These are phyloP conservation scores for Stichopus horrens DNA, from an alignment of 53 echinoderm and acorn worm species.

Conservation along the genomic window DNA sequence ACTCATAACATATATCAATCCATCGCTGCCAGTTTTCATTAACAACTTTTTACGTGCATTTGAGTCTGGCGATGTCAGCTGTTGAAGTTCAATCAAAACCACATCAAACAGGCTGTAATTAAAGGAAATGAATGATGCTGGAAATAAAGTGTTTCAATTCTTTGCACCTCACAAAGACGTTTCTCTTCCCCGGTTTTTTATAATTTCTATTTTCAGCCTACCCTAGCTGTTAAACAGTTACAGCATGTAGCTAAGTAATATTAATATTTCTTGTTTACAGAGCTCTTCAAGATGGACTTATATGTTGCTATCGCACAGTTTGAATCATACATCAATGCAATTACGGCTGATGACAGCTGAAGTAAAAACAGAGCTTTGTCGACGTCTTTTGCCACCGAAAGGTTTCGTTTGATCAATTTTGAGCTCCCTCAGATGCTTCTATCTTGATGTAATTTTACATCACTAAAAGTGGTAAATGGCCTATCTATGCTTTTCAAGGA, in stretches of 20 bases:
- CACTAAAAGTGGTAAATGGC: too few species aligned
- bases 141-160: not conserved
- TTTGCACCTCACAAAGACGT: not conserved
- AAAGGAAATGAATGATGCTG: constrained; percentile 18
- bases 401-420: too few species aligned
- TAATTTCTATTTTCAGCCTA: not conserved
- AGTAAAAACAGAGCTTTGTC: too few species aligned
- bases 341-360: too few species aligned
- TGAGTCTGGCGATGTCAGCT: not conserved
- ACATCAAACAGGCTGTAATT: not conserved
- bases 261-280: constrained; percentile 29
- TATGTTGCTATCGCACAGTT: not conserved
- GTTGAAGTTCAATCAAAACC: not conserved
- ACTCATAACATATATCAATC: not conserved
- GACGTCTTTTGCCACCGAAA: too few species aligned
- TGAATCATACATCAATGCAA: not conserved
- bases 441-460: too few species aligned
- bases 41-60: constrained; percentile 10
- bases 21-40: constrained; percentile 21
- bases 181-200: not conserved
- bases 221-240: constrained; percentile 13
- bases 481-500: too few species aligned
- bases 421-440: too few species aligned
- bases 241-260: constrained; percentile 34
- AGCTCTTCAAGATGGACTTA: constrained; percentile 18